Percentiles rank a stretch among this genome's conserved stretches.
These are phyloP conservation scores for Diabrotica undecimpunctata DNA, from an alignment of 1,140 invertebrate genomes.

Conservation along the genomic window DNA sequence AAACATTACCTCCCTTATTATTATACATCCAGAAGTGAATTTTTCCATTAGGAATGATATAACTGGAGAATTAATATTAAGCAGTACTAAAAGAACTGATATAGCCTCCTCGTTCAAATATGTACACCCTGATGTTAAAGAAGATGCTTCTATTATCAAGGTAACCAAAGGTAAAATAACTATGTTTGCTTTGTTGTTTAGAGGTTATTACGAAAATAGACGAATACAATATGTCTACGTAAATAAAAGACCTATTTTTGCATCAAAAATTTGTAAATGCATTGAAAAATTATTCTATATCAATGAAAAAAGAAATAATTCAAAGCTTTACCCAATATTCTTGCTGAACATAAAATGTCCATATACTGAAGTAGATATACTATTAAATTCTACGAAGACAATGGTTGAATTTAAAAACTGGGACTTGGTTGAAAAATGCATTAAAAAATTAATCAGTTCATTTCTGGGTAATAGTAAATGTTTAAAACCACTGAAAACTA, in stretches of 20 bases:
- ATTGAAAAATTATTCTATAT: conserved; percentile 47
- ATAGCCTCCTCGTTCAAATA: conserved; percentile 52
- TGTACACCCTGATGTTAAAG: conserved; percentile 51
- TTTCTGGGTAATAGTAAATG: conserved; percentile 15
- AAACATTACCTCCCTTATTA: conserved; percentile 55
- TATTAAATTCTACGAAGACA: conserved; percentile 52
- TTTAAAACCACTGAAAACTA: conserved; percentile 3
- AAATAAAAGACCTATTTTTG: conserved; percentile 57
- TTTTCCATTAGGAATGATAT: conserved; percentile 61
- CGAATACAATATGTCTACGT: conserved; percentile 61
- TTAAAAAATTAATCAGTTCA: conserved; percentile 51
- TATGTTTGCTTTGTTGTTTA: conserved; percentile 55
- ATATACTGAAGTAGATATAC: conserved; percentile 55
- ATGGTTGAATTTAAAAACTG: conserved; percentile 61
- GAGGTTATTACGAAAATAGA: conserved; percentile 47
- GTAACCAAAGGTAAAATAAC: conserved; percentile 51
- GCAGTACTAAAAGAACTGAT: conserved; percentile 54
- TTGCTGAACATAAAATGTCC: conserved; percentile 60
- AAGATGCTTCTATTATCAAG: conserved; percentile 50
- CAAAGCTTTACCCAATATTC: conserved; percentile 53
- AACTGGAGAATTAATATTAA: conserved; percentile 54
- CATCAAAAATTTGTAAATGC: conserved; percentile 53
- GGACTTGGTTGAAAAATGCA: conserved; percentile 50
- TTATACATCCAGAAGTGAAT: conserved; percentile 57
- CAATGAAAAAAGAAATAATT: conserved; percentile 25